Evolutionary conservation across 1,140 invertebrate genomes (phyloP), one percentile per base, ranked within the genome.

Genomic region (Orchesella cincta): DNA sequence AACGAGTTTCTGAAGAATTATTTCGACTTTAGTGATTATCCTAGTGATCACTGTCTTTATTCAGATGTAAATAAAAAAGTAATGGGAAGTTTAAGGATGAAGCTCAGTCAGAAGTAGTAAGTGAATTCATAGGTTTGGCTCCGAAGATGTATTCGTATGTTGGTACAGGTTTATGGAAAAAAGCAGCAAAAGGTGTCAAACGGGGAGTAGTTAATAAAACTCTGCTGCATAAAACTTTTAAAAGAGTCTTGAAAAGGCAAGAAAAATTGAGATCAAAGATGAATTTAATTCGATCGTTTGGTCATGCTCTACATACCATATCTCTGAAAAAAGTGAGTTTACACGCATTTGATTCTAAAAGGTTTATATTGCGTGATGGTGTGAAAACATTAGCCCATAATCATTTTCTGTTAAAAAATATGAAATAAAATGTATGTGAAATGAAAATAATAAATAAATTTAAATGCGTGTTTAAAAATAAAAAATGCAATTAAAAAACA

Each of bases 31-130:
- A 71, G 57, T 33, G 74, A 75, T 46, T 77, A 77, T 39, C 73
- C 72, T 28, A 0, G 16, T 71, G n/a, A 80, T 39, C 73, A 77
- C 36, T 33, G 33, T 26, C 57, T 77, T 18, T 78, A 35, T 67
- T 78, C 82, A 12, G 70, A 72, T 73, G 73, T 74, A 54, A 87
- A 88, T 80, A 87, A 87, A 81, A 88, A 89, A 79, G 84, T 86
- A 2, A 29, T 86, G 3, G 86, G 87, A 85, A 86, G 82, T 85
- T 88, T 79, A 89, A 88, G 83, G 86, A 88, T 84, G 87, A 89
- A 82, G 82, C 81, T 33, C 83, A 83, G 77, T 85, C 85, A 8
- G 75, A 75, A 74, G 81, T 84, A 39, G 83, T 88, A 64, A 79
- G 62, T 14, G 83, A 85, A 81, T 88, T 85, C 83, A 75, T 86